Conservation (phyloP, 2,113 vertebrate species). For the Eptesicus fuscus region DNA sequence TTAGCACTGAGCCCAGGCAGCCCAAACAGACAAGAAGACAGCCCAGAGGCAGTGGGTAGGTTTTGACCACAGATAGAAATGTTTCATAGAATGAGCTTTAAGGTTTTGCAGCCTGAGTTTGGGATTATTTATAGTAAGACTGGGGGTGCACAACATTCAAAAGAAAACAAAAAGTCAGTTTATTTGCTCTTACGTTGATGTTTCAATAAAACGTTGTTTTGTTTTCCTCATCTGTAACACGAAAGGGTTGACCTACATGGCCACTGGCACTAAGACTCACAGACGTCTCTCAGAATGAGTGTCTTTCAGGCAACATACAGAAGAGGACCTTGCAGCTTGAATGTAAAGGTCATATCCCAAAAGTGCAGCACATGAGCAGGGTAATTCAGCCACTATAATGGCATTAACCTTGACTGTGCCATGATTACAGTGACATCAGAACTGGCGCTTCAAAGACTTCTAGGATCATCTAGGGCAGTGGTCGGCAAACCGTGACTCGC, state of each 20-base stretch:
- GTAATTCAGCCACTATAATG: neutral
- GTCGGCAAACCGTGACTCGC: no score
- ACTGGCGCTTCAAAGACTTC: neutral
- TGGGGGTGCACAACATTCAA: neutral
- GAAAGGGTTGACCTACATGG: neutral
- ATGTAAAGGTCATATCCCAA: neutral
- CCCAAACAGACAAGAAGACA: neutral
- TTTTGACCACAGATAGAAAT: neutral
- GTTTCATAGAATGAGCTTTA: neutral
- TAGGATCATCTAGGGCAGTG: neutral
- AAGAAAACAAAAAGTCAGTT: neutral
- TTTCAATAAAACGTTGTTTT: constrained; percentile 28
- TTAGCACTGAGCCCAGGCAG: neutral
- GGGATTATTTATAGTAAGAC: neutral
- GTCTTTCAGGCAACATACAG: neutral
- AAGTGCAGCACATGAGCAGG: neutral
- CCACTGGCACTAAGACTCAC: neutral
- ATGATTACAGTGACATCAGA: neutral
- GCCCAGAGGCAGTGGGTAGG: neutral
- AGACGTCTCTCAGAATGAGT: neutral
- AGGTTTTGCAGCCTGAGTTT: neutral
- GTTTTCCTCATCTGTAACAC: neutral
- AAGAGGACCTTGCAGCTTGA: neutral
- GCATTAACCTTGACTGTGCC: neutral
- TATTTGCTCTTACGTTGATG: neutral